phyloP scores from a whole-genome alignment of 1,140 invertebrate species.

The Drosophila oshimai region DNA sequence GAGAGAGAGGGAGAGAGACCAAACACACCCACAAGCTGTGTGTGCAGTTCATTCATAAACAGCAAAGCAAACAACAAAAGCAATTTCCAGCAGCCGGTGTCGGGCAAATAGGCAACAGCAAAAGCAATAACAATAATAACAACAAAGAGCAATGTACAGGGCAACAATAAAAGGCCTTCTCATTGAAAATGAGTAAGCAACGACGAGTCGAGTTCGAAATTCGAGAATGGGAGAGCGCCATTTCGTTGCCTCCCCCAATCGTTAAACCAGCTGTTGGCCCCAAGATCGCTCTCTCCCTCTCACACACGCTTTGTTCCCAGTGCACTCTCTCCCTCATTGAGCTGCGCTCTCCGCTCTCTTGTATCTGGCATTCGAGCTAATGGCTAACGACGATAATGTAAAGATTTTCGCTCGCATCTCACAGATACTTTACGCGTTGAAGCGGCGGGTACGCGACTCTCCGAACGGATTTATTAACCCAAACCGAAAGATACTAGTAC shows the following conservation, averaged over 20 bases:
- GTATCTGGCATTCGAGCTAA: slow-evolving; percentile 26
- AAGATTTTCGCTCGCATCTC: slow-evolving; percentile 33
- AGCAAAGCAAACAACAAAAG: slow-evolving; percentile 42
- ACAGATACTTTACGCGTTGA: slow-evolving; percentile 70
- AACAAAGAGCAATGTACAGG: slow-evolving; percentile 23
- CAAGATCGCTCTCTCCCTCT: neutral
- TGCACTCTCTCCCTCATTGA: neutral
- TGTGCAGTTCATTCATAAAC: slow-evolving; percentile 61
- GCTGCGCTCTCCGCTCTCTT: neutral
- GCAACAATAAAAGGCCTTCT: slow-evolving; percentile 39
- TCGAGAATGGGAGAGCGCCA: slow-evolving; percentile 47
- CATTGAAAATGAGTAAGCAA: slow-evolving; percentile 51
- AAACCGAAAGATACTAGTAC: slow-evolving; percentile 16
- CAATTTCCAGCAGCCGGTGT: slow-evolving; percentile 59
- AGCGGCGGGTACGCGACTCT: slow-evolving; percentile 50
- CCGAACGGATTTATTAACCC: neutral
- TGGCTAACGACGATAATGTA: slow-evolving; percentile 45
- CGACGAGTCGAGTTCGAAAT: slow-evolving; percentile 50
- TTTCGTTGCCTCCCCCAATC: neutral
- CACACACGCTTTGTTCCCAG: neutral
- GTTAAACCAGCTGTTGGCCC: slow-evolving; percentile 20
- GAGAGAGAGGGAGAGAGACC: neutral
- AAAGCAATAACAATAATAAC: slow-evolving; percentile 29
- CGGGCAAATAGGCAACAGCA: slow-evolving; percentile 51
- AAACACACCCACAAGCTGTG: slow-evolving; percentile 41